Evolutionary conservation across 2,888 invertebrate genomes (phyloP), one percentile per base, ranked within the genome.

Genomic region (Oscheius sp.): DNA sequence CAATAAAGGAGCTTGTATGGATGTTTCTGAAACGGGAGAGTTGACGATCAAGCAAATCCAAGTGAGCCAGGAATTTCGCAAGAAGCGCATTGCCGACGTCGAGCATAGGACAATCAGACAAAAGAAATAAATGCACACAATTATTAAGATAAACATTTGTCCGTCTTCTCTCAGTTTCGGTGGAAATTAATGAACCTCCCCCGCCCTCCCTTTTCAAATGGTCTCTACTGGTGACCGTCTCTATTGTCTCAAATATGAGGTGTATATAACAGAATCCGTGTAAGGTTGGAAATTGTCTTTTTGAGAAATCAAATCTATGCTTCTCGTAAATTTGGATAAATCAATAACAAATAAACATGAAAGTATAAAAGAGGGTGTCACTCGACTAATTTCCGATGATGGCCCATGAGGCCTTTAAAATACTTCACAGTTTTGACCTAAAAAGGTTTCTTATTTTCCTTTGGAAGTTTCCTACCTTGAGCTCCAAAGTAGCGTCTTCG

Each of bases 401-500:
- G 84, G 59, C 86, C 77, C 89, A 89, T 89, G 18, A 91, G 87
- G 41, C 90, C 90, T 79, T 95, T 96, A 91, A 99, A 99, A 91
- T 99, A 99, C 91, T 96, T 97, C 84, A 98, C 98, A 78, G 98
- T 99, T 91, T 97, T 83, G 73, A 98, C 97, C 74, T 72, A 46
- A 69, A 75, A 55, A 0, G 25, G 2, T n/a, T 29, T 16, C 13
- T 13, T 21, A 2, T 21, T n/a, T 45, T 25, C 12, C 43, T 46
- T 46, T 49, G 2, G 6, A 1, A 18, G 18, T 35, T 35, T 35
- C 35, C 35, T 9, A 85, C 86, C 87, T 94, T 93, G 84, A 99
- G 92, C 91, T 99, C 98, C 82, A 95, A 91, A 52, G 99, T 99
- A 78, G 99, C 97, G 90, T 94, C 95, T 90, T 99, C 98, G 90